Conservation (phyloP, 2,113 vertebrate genomes). For the Platanista minor region DNA sequence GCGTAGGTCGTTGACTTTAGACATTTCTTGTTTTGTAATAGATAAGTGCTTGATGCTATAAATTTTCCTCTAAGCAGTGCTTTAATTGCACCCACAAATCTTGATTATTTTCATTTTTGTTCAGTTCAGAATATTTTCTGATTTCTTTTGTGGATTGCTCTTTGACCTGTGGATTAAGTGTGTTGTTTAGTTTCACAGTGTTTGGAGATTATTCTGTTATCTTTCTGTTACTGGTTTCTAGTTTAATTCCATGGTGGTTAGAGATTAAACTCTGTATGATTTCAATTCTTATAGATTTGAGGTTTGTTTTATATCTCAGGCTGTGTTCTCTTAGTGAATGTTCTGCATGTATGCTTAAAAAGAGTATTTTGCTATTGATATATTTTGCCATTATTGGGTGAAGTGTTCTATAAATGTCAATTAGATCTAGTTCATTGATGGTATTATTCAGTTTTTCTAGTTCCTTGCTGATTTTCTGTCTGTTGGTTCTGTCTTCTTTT, state of each 20-base stretch:
- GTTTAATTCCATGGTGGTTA: background rate
- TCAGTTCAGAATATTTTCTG: conserved; percentile 2
- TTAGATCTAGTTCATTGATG: background rate
- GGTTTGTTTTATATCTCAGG: background rate
- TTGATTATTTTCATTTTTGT: background rate
- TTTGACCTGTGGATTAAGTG: background rate
- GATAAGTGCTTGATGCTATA: background rate
- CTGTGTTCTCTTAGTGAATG: background rate
- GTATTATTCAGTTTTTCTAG: background rate
- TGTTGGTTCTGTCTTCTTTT: background rate
- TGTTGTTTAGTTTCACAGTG: background rate
- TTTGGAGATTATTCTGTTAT: background rate
- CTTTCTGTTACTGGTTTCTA: background rate
- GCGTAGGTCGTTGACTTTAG: background rate
- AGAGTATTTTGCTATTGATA: background rate
- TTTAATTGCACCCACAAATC: background rate
- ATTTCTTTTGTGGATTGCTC: background rate
- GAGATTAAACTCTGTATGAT: background rate
- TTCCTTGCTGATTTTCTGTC: background rate
- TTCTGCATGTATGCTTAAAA: background rate
- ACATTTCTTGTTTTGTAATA: background rate
- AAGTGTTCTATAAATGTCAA: background rate
- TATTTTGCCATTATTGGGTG: background rate
- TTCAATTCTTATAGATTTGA: background rate
- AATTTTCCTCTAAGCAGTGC: background rate